These are phyloP conservation scores for Sarcophaga subvicina DNA, from an alignment of 2,888 invertebrate genomes.

Conservation along the genomic window DNA sequence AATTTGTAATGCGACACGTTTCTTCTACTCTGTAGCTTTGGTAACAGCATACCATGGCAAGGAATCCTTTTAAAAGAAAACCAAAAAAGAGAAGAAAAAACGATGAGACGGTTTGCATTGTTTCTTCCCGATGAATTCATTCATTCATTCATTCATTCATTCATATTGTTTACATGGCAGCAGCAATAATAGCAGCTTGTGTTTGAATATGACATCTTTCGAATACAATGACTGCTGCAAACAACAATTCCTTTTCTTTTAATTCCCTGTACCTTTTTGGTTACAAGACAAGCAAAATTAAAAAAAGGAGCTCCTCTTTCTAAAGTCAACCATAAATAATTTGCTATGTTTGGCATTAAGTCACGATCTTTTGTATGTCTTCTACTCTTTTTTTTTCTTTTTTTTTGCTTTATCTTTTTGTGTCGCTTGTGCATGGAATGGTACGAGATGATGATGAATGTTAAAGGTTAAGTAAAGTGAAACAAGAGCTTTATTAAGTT, in stretches of 20 bases:
- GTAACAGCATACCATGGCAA: neutral
- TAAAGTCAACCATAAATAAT: slow-evolving; percentile 61
- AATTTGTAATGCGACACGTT: slow-evolving; percentile 65
- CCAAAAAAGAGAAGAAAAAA: no score
- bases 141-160: neutral
- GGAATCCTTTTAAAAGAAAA: no score
- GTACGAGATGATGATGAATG: no score
- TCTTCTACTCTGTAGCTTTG: neutral
- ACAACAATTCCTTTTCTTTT: neutral
- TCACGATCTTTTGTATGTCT: slow-evolving; percentile 59
- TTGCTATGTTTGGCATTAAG: slow-evolving; percentile 66
- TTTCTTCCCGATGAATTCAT: slow-evolving; percentile 21
- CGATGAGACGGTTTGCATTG: slow-evolving; percentile 4
- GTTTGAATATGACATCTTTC: slow-evolving; percentile 47
- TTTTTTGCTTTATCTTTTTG: no score
- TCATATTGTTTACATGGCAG: slow-evolving; percentile 43
- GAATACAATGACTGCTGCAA: slow-evolving; percentile 44
- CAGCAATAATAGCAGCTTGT: no score
- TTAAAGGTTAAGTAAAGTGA: slow-evolving; percentile 13
- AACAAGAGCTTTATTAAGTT: slow-evolving; percentile 50
- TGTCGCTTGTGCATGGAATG: no score
- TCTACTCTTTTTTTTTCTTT: no score
- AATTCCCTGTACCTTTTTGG: neutral
- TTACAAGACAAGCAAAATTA: neutral
- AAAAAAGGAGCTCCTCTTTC: no score